These are phyloP conservation scores for Centropus bengalensis DNA, from an alignment of 2,113 vertebrate species.

Conservation along the genomic window DNA sequence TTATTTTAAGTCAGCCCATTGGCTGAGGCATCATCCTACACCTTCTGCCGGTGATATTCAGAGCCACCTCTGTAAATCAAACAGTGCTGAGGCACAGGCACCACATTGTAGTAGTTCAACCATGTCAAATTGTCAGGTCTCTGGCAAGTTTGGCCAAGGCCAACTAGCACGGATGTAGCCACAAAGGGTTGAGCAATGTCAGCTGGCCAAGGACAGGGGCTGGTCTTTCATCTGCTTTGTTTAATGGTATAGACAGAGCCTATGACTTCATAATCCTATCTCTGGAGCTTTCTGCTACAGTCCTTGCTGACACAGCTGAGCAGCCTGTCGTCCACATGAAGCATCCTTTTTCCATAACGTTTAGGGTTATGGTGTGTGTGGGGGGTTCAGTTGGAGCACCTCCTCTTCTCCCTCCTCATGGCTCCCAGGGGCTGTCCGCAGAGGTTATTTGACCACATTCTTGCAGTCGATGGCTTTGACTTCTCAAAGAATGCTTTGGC, in stretches of 20 bases:
- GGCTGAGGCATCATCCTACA: neutral
- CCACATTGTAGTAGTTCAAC: rapidly evolving
- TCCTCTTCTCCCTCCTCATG: neutral
- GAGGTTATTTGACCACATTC: neutral
- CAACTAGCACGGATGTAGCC: neutral
- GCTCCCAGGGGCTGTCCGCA: neutral
- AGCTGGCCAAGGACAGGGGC: neutral
- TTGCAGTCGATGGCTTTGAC: neutral
- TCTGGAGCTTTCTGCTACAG: neutral
- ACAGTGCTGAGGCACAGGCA: neutral
- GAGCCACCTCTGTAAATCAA: neutral
- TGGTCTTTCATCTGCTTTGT: neutral
- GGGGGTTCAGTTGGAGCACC: neutral
- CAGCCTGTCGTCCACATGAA: neutral
- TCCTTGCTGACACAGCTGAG: neutral
- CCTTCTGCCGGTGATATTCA: neutral
- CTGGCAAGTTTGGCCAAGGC: neutral
- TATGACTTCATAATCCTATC: neutral
- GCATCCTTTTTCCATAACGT: neutral
- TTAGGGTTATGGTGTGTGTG: neutral
- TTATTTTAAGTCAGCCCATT: neutral
- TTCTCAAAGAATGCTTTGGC: neutral
- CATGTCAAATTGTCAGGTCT: neutral
- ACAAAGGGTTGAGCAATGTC: neutral
- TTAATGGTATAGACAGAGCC: neutral